Percentiles rank a stretch among this genome's conserved stretches.
phyloP scores from a whole-genome alignment of 1,140 invertebrate genomes.

The Pinna nobilis region DNA sequence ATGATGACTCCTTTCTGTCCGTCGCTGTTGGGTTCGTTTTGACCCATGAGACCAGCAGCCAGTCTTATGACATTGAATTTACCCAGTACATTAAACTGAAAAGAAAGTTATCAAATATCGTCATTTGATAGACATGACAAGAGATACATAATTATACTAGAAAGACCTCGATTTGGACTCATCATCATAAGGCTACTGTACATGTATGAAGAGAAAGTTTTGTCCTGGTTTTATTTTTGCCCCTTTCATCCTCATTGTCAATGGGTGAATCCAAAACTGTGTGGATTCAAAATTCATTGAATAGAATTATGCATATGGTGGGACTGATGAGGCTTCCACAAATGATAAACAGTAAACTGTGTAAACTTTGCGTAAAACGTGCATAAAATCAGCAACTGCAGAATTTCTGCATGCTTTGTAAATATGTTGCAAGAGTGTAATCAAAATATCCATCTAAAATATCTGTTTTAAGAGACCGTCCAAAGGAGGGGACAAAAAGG shows the following conservation, averaged over 20 bases:
- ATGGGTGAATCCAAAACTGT: no score
- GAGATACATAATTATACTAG: not conserved
- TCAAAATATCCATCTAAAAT: no score
- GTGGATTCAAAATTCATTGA: not conserved
- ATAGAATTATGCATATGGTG: no score
- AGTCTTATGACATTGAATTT: conserved; percentile 96
- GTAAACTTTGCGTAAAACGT: no score
- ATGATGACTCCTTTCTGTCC: conserved; percentile 94
- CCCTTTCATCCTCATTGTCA: not conserved
- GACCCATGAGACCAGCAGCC: conserved; percentile 85
- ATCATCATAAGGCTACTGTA: not conserved
- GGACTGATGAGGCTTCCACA: no score
- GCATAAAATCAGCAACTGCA: no score
- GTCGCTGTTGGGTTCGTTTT: conserved; percentile 82
- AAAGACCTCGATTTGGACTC: not conserved
- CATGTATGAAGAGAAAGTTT: not conserved
- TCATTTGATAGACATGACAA: not conserved
- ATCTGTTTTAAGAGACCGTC: no score
- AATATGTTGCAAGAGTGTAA: no score
- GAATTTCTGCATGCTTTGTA: no score
- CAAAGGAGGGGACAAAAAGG: no score
- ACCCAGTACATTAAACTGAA: conserved; percentile 88
- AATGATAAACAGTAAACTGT: no score
- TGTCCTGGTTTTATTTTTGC: not conserved
- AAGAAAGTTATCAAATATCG: conserved; percentile 7